phyloP scores from a whole-genome alignment of 2,113 vertebrate genomes.

The Xyliphius kryptos region DNA sequence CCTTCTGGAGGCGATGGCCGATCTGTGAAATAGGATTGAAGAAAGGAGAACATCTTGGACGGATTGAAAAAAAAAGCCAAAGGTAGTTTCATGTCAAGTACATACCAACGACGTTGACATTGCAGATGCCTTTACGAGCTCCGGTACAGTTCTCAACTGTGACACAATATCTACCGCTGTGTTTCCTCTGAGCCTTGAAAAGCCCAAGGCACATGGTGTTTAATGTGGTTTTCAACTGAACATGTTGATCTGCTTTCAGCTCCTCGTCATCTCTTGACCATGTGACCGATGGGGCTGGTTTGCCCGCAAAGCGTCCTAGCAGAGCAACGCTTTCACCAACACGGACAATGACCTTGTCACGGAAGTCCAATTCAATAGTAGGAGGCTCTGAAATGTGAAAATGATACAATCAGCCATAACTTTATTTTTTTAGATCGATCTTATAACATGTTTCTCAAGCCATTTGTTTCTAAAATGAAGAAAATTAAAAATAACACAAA shows the following conservation, averaged over 20 bases:
- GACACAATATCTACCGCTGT: slow-evolving; percentile 90
- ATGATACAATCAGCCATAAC: slow-evolving; percentile 10
- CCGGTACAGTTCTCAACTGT: slow-evolving; percentile 89
- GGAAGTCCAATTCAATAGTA: slow-evolving; percentile 89
- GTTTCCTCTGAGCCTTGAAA: slow-evolving; percentile 78
- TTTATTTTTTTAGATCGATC: background rate
- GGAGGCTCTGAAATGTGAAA: slow-evolving; percentile 77
- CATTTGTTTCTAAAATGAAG: no score
- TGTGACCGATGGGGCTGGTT: slow-evolving; percentile 81
- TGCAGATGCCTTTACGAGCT: slow-evolving; percentile 85
- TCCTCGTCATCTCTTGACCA: slow-evolving; percentile 85
- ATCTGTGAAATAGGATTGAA: slow-evolving; percentile 63
- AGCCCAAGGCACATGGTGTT: slow-evolving; percentile 79
- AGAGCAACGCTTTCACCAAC: slow-evolving; percentile 89
- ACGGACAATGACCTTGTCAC: slow-evolving; percentile 84
- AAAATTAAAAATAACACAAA: no score
- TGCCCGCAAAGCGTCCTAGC: slow-evolving; percentile 85
- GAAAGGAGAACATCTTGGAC: no score
- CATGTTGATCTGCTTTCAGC: slow-evolving; percentile 77
- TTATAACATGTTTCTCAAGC: no score
- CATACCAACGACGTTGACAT: slow-evolving; percentile 88
- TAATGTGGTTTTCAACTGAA: slow-evolving; percentile 79
- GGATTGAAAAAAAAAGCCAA: no score
- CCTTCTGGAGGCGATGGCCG: slow-evolving; percentile 89
- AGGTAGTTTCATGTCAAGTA: slow-evolving; percentile 30